Conservation (phyloP, 2,888 invertebrate species). For the Bimastos eiseni region DNA sequence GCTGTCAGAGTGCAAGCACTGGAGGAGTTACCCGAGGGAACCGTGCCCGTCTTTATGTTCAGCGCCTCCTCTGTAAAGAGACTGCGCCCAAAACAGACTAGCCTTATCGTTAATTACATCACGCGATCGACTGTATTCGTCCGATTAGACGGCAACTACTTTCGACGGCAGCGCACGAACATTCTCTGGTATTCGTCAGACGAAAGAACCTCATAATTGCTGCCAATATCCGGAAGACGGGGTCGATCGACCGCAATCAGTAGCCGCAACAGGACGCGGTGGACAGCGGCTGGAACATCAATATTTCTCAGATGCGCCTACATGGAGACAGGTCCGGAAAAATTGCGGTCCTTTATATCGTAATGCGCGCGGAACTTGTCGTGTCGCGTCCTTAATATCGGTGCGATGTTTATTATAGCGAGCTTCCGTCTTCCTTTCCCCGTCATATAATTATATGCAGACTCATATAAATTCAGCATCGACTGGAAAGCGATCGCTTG, state of each 20-base stretch:
- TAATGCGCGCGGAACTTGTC: background rate
- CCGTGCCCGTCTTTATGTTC: background rate
- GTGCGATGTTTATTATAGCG: background rate
- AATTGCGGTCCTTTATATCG: background rate
- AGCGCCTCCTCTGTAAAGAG: background rate
- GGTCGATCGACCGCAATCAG: background rate
- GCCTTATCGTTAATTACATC: background rate
- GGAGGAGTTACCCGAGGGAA: no score
- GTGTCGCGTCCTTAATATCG: background rate
- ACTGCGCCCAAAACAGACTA: background rate
- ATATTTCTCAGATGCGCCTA: background rate
- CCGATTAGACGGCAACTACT: background rate
- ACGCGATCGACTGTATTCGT: background rate
- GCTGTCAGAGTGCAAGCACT: background rate
- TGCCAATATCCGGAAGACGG: slow-evolving; percentile 13
- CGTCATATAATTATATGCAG: background rate
- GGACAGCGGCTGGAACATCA: background rate
- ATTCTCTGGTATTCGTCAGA: background rate
- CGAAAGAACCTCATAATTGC: slow-evolving; percentile 6
- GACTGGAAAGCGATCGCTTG: slow-evolving; percentile 3
- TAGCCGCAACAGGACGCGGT: background rate
- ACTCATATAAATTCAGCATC: slow-evolving; percentile 2
- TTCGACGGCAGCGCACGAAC: background rate
- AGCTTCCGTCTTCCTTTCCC: background rate
- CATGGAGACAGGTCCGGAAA: background rate